Evolutionary conservation across 2,113 vertebrate species (phyloP), one percentile per base, ranked within the genome.

Genomic region (Diphyllodes magnificus): DNA sequence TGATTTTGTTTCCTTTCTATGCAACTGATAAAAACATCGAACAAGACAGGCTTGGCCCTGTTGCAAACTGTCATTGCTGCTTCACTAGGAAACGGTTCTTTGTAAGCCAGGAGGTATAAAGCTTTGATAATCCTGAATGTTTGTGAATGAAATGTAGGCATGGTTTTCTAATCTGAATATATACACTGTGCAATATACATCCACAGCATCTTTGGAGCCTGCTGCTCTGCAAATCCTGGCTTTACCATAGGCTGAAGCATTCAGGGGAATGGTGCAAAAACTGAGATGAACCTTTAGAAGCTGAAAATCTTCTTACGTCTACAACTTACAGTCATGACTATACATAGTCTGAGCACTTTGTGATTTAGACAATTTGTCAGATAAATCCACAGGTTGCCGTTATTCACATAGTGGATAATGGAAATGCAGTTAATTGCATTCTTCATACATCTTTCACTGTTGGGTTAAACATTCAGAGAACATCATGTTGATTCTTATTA

Each of bases 71-170:
- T 33, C 93, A 50, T 40, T 86, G 53, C 64, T 82, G 35, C 54
- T 94, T 97, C 56, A 66, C 93, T 92, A 96, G 82, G 65, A 91
- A 97, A 78, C 25, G 22, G 23, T 88, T 90, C 47, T 82, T 91
- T 54, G 24, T 59, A 90, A 95, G 50, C 39, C 35, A 54, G 31
- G 53, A 70, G 66, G 87, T 33, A 60, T 33, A 88, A 95, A 92
- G 57, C 91, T 93, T 86, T 63, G 76, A 91, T 94, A 97, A 96
- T 96, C 84, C 76, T 68, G 39, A 87, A 60, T 92, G 66, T 65
- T 90, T 95, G 76, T 96, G 95, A 97, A 96, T 96, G 80, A 97
- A 96, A 93, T 53, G 31, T 54, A 64, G 75, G 42, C 68, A 68
- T 31, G 63, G 49, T 70, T 94, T 96, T 79, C 80, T 93, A 45